These are phyloP conservation scores for Sebastes ruberrimus DNA, from an alignment of 2,797 vertebrate genomes.

Conservation along the genomic window DNA sequence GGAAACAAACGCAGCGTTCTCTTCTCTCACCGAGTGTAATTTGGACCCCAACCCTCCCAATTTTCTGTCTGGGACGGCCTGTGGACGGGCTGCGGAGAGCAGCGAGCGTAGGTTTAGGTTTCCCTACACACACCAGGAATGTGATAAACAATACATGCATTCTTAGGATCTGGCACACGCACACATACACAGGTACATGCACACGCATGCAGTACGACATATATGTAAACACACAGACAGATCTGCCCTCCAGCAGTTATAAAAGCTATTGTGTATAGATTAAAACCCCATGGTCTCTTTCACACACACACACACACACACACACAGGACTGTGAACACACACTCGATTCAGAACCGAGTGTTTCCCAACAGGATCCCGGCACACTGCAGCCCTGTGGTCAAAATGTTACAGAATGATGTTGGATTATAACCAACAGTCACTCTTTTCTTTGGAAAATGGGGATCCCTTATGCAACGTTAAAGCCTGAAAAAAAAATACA, in stretches of 20 bases:
- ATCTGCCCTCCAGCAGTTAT: conserved; percentile 36
- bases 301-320: conserved; percentile 5
- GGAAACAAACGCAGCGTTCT: conserved; percentile 80
- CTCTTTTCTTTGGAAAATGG: conserved; percentile 58
- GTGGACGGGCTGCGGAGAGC: conserved; percentile 65
- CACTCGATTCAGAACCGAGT: conserved; percentile 44
- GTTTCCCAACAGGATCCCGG: conserved; percentile 58
- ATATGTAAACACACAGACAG: conserved; percentile 8
- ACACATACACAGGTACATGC: not conserved
- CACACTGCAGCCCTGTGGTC: conserved; percentile 57
- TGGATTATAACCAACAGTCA: conserved; percentile 55
- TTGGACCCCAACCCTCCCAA: conserved; percentile 77
- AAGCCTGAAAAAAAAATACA: conserved; percentile 8
- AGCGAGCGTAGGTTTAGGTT: conserved; percentile 64
- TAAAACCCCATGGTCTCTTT: conserved; percentile 25
- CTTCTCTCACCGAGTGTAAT: conserved; percentile 78
- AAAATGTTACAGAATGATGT: conserved; percentile 51
- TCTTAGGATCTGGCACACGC: conserved; percentile 54
- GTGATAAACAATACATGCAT: conserved; percentile 77
- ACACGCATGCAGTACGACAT: not conserved
- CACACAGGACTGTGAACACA: conserved; percentile 53
- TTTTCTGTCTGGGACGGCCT: conserved; percentile 82
- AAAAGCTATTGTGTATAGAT: conserved; percentile 51
- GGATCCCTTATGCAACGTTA: conserved; percentile 34
- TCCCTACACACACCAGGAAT: conserved; percentile 70